phyloP scores from a whole-genome alignment of 2,888 invertebrate genomes.

The Rhyacophila evoluta region DNA sequence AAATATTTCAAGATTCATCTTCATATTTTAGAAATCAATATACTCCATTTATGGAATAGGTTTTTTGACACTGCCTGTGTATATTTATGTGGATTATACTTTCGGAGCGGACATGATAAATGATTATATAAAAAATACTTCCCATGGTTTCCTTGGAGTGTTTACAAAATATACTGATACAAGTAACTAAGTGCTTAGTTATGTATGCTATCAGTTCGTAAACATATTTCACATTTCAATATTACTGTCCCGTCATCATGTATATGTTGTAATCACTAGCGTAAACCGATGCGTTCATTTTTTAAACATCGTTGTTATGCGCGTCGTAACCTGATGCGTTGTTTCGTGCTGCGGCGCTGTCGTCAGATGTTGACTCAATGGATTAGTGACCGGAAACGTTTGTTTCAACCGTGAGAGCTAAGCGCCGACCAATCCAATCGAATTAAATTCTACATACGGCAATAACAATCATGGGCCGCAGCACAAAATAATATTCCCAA shows the following conservation, averaged over 20 bases:
- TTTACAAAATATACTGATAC: no score
- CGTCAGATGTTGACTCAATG: conserved; percentile 25
- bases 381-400: conserved; percentile 30
- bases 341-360: background rate
- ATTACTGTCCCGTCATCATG: background rate
- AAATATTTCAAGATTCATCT: no score
- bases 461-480: background rate
- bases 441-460: background rate
- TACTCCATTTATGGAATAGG: no score
- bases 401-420: conserved; percentile 13
- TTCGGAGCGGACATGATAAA: no score
- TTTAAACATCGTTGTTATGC: background rate
- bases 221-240: background rate
- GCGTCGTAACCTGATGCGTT: background rate
- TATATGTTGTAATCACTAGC: background rate
- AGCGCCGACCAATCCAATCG: background rate
- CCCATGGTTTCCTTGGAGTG: no score
- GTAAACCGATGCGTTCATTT: background rate
- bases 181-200: no score
- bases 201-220: no score
- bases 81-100: no score
- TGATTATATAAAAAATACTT: no score
- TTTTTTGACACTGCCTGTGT: no score
- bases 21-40: no score
- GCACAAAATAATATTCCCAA: background rate